Evolutionary conservation across 2,888 invertebrate species (phyloP).

Genomic region (Acrobasis repandana): DNA sequence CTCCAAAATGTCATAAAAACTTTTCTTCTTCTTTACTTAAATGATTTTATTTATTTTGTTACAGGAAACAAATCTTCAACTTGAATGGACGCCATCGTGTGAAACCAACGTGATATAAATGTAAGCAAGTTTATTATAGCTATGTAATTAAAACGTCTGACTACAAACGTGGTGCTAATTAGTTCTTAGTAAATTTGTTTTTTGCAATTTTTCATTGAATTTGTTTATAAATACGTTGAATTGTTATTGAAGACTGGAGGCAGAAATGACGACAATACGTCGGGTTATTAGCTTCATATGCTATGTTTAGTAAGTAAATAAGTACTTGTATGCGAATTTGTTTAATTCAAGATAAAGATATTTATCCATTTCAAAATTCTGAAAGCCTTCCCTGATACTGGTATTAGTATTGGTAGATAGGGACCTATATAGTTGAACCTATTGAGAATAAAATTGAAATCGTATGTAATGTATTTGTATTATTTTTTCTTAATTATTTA

Average conservation of each 20-base stretch:
- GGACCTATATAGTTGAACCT: too few relatives aligned
- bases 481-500: too few relatives aligned
- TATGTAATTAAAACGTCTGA: conserved; percentile 4
- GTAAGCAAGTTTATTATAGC: conserved; percentile 47
- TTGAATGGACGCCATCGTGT: conserved; percentile 46
- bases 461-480: too few relatives aligned
- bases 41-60: conserved; percentile 44
- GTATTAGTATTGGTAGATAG: too few relatives aligned
- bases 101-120: conserved; percentile 62
- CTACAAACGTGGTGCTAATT: background rate
- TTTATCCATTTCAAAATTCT: too few relatives aligned
- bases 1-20: too few relatives aligned
- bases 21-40: conserved; percentile 1
- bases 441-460: too few relatives aligned
- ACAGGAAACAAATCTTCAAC: conserved; percentile 47
- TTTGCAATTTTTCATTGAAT: background rate
- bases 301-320: background rate
- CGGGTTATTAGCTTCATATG: background rate
- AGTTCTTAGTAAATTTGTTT: conserved; percentile 23
- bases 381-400: too few relatives aligned
- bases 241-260: background rate
- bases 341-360: too few relatives aligned
- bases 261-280: background rate
- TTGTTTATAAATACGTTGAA: background rate
- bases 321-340: too few relatives aligned